phyloP scores from a whole-genome alignment of 1,140 invertebrate species.

The Aphelenchoides avenae region DNA sequence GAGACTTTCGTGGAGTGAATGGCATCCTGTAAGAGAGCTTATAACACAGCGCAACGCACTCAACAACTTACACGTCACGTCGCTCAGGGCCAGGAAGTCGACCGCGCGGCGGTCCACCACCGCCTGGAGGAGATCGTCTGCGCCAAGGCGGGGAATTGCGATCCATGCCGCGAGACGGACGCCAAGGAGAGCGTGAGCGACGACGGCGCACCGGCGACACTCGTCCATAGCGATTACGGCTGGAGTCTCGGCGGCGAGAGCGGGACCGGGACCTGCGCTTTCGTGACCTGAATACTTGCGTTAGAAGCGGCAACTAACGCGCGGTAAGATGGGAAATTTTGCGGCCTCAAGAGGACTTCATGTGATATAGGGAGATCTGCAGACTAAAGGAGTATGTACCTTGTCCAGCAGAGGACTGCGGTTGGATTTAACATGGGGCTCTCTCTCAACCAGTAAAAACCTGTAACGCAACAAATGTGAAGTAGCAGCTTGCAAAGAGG shows the following conservation, averaged over 20 bases:
- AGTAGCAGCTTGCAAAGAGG: too few species aligned
- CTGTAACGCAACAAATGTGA: too few species aligned
- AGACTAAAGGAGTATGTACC: too few species aligned
- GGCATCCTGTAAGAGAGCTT: constrained; percentile 55
- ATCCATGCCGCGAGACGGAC: neutral
- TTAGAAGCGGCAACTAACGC: too few species aligned
- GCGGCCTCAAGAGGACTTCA: too few species aligned
- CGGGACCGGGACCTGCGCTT: neutral
- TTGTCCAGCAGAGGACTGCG: too few species aligned
- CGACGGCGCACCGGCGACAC: neutral
- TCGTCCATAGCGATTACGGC: neutral
- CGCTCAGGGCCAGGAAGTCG: constrained; percentile 56
- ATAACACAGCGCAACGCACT: neutral
- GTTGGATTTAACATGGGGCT: too few species aligned
- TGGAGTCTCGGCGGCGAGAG: constrained; percentile 1
- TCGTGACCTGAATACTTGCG: too few species aligned
- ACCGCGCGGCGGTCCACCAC: constrained; percentile 16
- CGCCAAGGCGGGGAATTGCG: constrained; percentile 14
- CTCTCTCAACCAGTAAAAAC: too few species aligned
- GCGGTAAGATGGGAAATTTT: too few species aligned
- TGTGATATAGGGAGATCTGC: too few species aligned
- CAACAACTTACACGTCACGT: constrained; percentile 53
- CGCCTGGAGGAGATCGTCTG: constrained; percentile 19
- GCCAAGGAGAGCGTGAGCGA: constrained; percentile 5
- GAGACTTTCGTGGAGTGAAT: constrained; percentile 50